These are phyloP conservation scores for Copidosoma aretas DNA, from an alignment of 2,888 invertebrate genomes.

Conservation along the genomic window DNA sequence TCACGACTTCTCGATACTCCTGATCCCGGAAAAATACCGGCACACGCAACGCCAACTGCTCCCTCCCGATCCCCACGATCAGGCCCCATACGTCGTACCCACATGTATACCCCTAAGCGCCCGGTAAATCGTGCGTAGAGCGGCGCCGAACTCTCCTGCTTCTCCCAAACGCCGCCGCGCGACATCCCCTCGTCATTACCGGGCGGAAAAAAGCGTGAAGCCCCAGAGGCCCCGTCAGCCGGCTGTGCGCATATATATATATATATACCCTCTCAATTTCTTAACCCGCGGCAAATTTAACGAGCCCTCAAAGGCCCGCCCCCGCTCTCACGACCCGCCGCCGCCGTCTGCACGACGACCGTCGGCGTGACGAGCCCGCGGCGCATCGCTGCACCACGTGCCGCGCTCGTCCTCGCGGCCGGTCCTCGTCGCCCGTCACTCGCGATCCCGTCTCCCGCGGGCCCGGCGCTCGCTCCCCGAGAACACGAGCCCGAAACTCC, in stretches of 20 bases:
- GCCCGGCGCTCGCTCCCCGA: conserved; percentile 1
- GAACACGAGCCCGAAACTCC: conserved; percentile 9
- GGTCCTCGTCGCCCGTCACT: conserved; percentile 18
- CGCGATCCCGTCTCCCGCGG: conserved; percentile 1
- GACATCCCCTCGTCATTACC: conserved; percentile 20
- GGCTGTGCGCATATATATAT: neutral
- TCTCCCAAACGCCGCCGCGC: conserved; percentile 1
- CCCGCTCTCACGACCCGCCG: neutral
- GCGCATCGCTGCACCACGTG: conserved; percentile 27
- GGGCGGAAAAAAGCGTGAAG: conserved; percentile 27
- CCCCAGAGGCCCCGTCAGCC: neutral
- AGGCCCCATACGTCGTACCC: too few species aligned
- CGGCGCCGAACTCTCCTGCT: neutral
- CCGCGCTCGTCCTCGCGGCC: conserved; percentile 42
- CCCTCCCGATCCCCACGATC: too few species aligned
- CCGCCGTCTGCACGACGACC: conserved; percentile 54
- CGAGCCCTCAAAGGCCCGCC: conserved; percentile 52
- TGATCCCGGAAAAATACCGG: too few species aligned
- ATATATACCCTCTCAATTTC: neutral
- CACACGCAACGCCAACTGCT: too few species aligned
- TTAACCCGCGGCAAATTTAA: conserved; percentile 47
- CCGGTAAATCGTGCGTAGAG: conserved; percentile 14
- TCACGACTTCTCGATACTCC: too few species aligned
- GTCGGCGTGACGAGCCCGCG: conserved; percentile 50
- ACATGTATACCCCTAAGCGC: conserved; percentile 18